These are phyloP conservation scores for Sebastiscus albofasciatus DNA, from an alignment of 2,797 vertebrate genomes.

Conservation along the genomic window DNA sequence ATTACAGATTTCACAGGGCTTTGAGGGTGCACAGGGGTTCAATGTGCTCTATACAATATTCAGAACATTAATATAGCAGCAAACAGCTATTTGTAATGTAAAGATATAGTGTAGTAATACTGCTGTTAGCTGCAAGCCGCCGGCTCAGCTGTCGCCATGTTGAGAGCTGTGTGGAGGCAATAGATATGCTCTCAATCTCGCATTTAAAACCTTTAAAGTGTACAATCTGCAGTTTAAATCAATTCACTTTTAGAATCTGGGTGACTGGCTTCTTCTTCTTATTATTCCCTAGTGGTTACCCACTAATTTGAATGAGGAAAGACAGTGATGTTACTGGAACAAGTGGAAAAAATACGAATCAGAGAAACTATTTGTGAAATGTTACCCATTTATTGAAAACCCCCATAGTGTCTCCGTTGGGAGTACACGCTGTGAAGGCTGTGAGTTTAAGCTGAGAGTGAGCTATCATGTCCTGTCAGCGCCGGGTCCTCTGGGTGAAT, in stretches of 20 bases:
- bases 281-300: background rate
- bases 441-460: slow-evolving; percentile 23
- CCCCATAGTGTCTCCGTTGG: background rate
- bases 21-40: background rate
- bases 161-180: too few species aligned
- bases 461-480: slow-evolving; percentile 18
- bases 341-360: background rate
- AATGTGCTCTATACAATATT: too few species aligned
- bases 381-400: background rate
- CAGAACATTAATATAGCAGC: too few species aligned
- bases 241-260: background rate
- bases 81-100: too few species aligned
- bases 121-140: too few species aligned
- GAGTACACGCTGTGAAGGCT: slow-evolving; percentile 11
- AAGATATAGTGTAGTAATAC: too few species aligned
- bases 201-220: background rate
- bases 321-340: background rate
- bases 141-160: too few species aligned
- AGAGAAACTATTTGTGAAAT: background rate
- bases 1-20: background rate
- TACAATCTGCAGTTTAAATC: background rate
- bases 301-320: background rate
- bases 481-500: background rate
- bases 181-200: too few species aligned
- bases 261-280: background rate